These are phyloP conservation scores for Poeciliopsis paucimaculata DNA, from an alignment of 2,797 vertebrate genomes.

Conservation along the genomic window DNA sequence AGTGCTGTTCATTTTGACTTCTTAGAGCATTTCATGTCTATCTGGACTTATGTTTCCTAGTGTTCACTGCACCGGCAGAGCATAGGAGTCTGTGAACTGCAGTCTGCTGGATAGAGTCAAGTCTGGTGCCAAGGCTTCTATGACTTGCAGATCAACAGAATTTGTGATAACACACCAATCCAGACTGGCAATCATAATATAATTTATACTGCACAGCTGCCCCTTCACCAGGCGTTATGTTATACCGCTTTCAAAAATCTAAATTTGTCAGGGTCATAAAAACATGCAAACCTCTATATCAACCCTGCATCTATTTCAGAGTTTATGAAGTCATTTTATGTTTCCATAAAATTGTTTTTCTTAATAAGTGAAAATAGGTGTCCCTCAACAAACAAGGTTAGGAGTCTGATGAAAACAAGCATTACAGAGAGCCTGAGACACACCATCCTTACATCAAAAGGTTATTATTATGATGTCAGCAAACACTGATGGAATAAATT, in stretches of 20 bases:
- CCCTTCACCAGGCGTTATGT: slow-evolving; percentile 30
- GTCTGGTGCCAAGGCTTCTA: slow-evolving; percentile 31
- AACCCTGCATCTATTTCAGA: background rate
- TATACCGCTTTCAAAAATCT: slow-evolving; percentile 21
- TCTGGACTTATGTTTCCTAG: slow-evolving; percentile 18
- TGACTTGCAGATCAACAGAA: slow-evolving; percentile 56
- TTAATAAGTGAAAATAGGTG: background rate
- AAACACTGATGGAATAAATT: slow-evolving; percentile 26
- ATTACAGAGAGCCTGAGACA: background rate
- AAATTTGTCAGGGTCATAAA: slow-evolving; percentile 3
- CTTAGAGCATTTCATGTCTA: slow-evolving; percentile 25
- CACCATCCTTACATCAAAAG: slow-evolving; percentile 12
- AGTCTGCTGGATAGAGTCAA: slow-evolving; percentile 44
- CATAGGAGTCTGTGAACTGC: slow-evolving; percentile 6
- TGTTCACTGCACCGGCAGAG: background rate
- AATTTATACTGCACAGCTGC: slow-evolving; percentile 48
- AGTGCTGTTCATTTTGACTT: slow-evolving; percentile 19
- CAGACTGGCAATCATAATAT: slow-evolving; percentile 43
- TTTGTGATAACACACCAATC: slow-evolving; percentile 49
- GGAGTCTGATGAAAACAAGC: background rate
- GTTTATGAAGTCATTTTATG: background rate
- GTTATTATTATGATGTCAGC: background rate
- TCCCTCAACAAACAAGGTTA: background rate
- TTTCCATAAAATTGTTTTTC: background rate
- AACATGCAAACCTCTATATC: background rate